Evolutionary conservation across 2,888 invertebrate genomes (phyloP).

Genomic region (Kryphioiulus occultus): DNA sequence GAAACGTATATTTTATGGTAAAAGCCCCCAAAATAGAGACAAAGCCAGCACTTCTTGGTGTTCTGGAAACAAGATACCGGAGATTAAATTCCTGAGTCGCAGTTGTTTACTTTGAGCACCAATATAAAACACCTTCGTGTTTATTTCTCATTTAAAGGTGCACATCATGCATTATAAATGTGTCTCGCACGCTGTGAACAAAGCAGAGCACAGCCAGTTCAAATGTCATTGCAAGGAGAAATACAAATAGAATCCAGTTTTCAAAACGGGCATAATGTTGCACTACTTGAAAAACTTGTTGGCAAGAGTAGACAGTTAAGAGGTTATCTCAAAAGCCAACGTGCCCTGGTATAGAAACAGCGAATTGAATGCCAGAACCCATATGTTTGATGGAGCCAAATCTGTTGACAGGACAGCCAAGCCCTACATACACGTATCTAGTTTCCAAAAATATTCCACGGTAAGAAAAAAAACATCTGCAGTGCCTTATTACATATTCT

Average conservation of each 20-base stretch:
- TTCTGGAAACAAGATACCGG: constrained; percentile 3
- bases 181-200: neutral
- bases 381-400: no score
- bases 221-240: neutral
- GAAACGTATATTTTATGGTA: neutral
- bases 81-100: constrained; percentile 36
- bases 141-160: constrained; percentile 29
- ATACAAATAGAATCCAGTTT: neutral
- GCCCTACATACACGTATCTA: no score
- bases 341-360: no score
- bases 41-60: neutral
- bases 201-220: neutral
- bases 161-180: constrained; percentile 2
- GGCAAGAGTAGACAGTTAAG: neutral
- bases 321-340: neutral
- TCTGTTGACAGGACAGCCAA: no score
- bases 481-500: no score
- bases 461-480: no score
- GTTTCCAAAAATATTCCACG: no score
- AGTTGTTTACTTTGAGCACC: constrained; percentile 24
- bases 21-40: constrained; percentile 13
- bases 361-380: no score
- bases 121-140: constrained; percentile 16
- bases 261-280: neutral
- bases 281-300: neutral